Evolutionary conservation across 2,888 invertebrate species (phyloP).

Genomic region (Patella depressa): DNA sequence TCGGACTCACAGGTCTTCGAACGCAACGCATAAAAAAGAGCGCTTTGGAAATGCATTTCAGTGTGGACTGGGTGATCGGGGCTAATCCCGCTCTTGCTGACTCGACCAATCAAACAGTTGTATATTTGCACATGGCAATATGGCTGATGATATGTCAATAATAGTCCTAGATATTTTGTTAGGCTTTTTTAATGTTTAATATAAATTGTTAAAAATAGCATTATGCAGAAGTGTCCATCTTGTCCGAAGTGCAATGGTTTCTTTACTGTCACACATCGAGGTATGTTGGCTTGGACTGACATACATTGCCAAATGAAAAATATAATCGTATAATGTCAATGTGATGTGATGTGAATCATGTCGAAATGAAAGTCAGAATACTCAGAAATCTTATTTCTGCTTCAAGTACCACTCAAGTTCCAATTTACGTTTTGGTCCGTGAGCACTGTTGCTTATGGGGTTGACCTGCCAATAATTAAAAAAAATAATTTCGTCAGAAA

Average conservation of each 20-base stretch:
- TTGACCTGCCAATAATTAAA: too few species aligned
- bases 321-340: neutral
- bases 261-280: conserved; percentile 40
- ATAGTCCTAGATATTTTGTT: neutral
- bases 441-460: too few species aligned
- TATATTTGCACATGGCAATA: neutral
- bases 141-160: neutral
- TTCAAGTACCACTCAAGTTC: too few species aligned
- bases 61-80: too few species aligned
- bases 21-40: too few species aligned
- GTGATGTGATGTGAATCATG: neutral
- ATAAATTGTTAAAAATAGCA: neutral
- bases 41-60: too few species aligned
- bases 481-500: too few species aligned
- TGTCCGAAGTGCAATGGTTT: conserved; percentile 40
- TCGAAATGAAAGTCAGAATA: neutral
- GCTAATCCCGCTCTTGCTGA: too few species aligned
- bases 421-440: too few species aligned
- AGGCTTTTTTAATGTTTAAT: neutral
- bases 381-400: too few species aligned
- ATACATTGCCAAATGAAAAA: neutral
- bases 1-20: too few species aligned
- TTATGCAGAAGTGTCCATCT: conserved; percentile 41
- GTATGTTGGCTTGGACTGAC: conserved; percentile 3
- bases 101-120: too few species aligned